Evolutionary conservation across 2,113 vertebrate species (phyloP).

Genomic region (Pantherophis guttatus): DNA sequence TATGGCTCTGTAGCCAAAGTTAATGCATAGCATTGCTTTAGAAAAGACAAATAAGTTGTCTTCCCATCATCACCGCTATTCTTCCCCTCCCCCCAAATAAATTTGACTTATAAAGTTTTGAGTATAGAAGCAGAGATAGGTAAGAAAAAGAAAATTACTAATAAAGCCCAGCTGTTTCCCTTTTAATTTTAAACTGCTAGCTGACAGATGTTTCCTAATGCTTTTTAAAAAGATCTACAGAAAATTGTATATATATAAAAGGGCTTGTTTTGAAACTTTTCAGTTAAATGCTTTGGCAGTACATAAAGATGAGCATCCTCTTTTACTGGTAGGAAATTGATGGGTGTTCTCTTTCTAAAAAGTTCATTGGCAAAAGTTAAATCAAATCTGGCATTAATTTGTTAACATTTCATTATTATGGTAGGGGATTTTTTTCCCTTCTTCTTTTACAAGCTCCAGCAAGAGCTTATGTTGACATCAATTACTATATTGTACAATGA

Average conservation of each 20-base stretch:
- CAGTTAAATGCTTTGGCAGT: background rate
- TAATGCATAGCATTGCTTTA: background rate
- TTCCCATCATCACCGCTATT: background rate
- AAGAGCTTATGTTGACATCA: background rate
- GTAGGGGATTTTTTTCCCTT: background rate
- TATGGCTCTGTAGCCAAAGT: background rate
- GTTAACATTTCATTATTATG: background rate
- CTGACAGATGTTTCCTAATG: background rate
- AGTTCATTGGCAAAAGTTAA: background rate
- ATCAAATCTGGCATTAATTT: constrained; percentile 1
- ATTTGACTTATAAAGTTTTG: background rate
- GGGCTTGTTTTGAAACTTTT: background rate
- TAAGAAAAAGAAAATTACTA: background rate
- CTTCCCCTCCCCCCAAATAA: background rate
- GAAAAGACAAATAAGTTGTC: background rate
- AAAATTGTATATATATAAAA: background rate
- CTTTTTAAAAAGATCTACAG: background rate
- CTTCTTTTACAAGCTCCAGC: background rate
- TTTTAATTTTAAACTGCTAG: background rate
- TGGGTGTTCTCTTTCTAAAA: constrained; percentile 9
- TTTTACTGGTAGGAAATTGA: background rate
- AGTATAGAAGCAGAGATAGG: too few species aligned
- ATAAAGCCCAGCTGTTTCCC: background rate
- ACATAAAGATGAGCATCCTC: background rate
- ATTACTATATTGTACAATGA: background rate